Evolutionary conservation across 2,113 vertebrate species (phyloP), one percentile per base, ranked within the genome.

Genomic region (Phrynosoma blainvillii): DNA sequence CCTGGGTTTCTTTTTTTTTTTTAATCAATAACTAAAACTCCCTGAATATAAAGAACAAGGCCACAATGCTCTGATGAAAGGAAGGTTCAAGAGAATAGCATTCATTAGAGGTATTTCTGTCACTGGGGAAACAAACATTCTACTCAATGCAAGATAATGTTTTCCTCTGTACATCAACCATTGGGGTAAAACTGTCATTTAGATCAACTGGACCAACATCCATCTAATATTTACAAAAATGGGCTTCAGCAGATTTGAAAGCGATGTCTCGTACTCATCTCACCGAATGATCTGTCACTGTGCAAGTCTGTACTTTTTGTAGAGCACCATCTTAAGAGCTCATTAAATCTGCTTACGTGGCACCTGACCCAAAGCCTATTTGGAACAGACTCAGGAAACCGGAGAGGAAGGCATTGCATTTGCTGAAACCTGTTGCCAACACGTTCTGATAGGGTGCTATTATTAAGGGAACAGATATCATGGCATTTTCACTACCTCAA

Each of bases 341-440:
- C 32, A 30, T 79, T 75, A 77, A 21, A 78, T 84, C 47, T 68
- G 32, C 52, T 82, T 18, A 56, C 32, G 71, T 83, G 5, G 20
- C 23, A 80, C 68, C 5, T 42, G 4, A 1, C 66, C 32, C 20
- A 71, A 91, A 89, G 56, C 65, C 65, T 1, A 0, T 13, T 82
- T 80, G 66, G 52, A 87, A 80, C 85, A 79, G 78, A 56, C 77
- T 86, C 76, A 79, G 36, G 86, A 90, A 89, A 23, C 71, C 77
- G 0, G 0, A 78, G 20, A 52, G 10, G 30, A 82, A 12, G 14
- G 25, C 78, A 9, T 0, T 47, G 66, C 5, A 68, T 89, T 74
- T 71, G 52, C 13, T 78, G 42, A 27, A 88, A 90, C 82, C 52
- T 23, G 47, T 78, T 40, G 18, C 32, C 6, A 25, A 23, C 13